A percentile compares a stretch with the other conserved stretches of the same genome.
phyloP scores from a whole-genome alignment of 2,888 invertebrate genomes.

The Tortricodes alternella region DNA sequence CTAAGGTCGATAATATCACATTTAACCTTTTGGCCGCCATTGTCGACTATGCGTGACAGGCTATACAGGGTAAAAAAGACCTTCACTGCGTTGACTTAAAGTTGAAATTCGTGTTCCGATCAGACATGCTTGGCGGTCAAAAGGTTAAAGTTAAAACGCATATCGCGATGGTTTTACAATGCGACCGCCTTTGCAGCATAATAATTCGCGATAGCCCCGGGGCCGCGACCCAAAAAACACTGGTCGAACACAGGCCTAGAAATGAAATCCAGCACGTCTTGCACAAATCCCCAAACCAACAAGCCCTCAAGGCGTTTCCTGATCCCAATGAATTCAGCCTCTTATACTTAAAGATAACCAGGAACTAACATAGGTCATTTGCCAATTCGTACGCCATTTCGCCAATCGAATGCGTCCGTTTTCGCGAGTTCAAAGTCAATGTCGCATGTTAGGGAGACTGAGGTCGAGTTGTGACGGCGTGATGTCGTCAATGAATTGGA shows the following conservation, averaged over 20 bases:
- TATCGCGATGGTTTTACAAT: too few species aligned
- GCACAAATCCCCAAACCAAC: not conserved
- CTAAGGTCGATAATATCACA: too few species aligned
- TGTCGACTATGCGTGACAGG: too few species aligned
- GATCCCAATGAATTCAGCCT: conserved; percentile 22
- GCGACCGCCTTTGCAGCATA: too few species aligned
- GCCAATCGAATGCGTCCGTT: conserved; percentile 40
- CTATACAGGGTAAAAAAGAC: too few species aligned
- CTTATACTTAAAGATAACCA: not conserved
- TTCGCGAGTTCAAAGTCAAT: conserved; percentile 60
- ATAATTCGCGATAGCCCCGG: too few species aligned
- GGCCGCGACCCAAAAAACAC: not conserved
- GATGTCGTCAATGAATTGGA: not conserved
- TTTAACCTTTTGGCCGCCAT: too few species aligned
- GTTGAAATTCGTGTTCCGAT: too few species aligned
- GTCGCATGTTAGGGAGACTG: conserved; percentile 38
- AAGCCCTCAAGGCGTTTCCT: conserved; percentile 1
- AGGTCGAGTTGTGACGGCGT: not conserved
- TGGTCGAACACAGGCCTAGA: not conserved
- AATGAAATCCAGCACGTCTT: not conserved
- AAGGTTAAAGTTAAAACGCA: too few species aligned
- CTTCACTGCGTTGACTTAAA: too few species aligned
- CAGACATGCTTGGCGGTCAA: too few species aligned
- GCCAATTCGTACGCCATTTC: conserved; percentile 20
- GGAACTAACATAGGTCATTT: conserved; percentile 6